A percentile compares a stretch with the other conserved stretches of the same genome.
phyloP scores from a whole-genome alignment of 2,113 vertebrate genomes.

The Nycticryphes semicollaris region DNA sequence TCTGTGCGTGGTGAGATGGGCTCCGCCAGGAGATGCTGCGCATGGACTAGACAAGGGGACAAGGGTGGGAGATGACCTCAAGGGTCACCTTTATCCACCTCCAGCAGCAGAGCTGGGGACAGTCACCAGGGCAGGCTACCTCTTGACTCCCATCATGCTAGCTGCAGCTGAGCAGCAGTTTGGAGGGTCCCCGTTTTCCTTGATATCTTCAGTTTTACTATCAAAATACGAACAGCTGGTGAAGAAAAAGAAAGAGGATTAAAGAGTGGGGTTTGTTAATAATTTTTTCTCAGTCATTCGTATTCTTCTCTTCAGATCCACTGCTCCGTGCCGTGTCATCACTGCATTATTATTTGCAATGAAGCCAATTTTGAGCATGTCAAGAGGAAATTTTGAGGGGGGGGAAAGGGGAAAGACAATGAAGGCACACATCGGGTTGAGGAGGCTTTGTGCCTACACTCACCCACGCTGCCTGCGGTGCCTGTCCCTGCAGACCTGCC shows the following conservation, averaged over 20 bases:
- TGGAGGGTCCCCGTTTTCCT: neutral
- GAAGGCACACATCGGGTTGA: neutral
- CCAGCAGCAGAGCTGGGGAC: neutral
- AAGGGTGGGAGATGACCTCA: neutral
- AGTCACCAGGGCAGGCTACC: neutral
- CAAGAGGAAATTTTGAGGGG: neutral
- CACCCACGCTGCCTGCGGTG: fast-evolving
- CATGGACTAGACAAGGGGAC: neutral
- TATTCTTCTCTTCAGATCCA: neutral
- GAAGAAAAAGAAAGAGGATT: neutral
- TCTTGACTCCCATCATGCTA: neutral
- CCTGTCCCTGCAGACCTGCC: neutral
- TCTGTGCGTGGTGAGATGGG: neutral
- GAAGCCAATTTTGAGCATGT: neutral
- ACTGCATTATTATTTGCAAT: neutral
- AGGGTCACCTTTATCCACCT: neutral
- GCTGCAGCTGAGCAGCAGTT: neutral
- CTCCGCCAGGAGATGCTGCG: neutral
- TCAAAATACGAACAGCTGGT: neutral
- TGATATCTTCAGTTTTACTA: neutral
- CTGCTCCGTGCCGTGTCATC: neutral
- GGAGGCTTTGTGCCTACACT: neutral
- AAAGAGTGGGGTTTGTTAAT: neutral
- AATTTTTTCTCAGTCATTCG: neutral
- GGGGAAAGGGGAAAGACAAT: neutral